A percentile compares a stretch with the other conserved stretches of the same genome.
Evolutionary conservation across 2,888 invertebrate species (phyloP).

Genomic region (Polietes domitor): DNA sequence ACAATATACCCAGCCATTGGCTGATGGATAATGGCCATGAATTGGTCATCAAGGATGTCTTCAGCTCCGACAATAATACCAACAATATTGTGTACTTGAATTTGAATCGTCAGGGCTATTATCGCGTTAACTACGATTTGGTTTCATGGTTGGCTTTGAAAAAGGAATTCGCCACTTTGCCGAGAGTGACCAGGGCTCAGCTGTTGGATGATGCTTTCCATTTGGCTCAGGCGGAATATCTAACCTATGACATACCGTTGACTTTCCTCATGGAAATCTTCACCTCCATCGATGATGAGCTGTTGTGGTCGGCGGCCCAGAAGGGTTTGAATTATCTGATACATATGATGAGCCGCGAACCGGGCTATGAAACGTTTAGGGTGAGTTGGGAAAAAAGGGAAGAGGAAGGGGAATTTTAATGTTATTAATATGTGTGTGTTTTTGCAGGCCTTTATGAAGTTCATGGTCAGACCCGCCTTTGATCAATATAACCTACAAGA

Average conservation of each 20-base stretch:
- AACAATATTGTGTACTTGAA: conserved; percentile 79
- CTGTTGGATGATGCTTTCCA: conserved; percentile 86
- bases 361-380: conserved; percentile 84
- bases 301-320: conserved; percentile 84
- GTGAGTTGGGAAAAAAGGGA: conserved; percentile 77
- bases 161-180: conserved; percentile 82
- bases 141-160: conserved; percentile 84
- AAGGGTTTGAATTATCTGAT: conserved; percentile 83
- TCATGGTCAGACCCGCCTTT: conserved; percentile 80
- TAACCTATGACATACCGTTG: conserved; percentile 83
- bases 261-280: conserved; percentile 82
- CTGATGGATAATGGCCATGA: conserved; percentile 75
- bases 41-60: conserved; percentile 76
- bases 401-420: background rate
- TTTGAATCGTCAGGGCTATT: conserved; percentile 83
- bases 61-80: conserved; percentile 72
- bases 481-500: conserved; percentile 82
- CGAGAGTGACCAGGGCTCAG: conserved; percentile 85
- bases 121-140: conserved; percentile 85
- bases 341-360: conserved; percentile 83
- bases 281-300: conserved; percentile 82
- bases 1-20: conserved; percentile 79
- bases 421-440: too few relatives aligned
- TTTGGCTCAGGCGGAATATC: conserved; percentile 83
- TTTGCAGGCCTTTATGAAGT: conserved; percentile 79